Evolutionary conservation across 2,113 vertebrate genomes (phyloP), one percentile per base, ranked within the genome.

Genomic region (Chaetodon trifascialis): DNA sequence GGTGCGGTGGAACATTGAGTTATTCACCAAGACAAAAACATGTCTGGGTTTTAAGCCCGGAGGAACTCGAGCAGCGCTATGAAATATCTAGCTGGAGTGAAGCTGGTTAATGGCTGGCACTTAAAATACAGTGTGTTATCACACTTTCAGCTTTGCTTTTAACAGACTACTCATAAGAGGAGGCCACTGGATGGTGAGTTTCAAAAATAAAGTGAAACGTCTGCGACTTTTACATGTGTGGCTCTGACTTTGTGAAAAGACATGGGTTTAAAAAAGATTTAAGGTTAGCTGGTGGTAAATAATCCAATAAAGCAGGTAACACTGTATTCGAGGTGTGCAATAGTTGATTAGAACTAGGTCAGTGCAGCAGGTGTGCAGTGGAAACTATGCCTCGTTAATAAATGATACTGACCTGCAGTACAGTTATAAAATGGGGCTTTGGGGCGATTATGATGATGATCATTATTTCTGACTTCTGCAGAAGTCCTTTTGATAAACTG

Each of bases 11-110:
- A 46, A 56, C 65, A 47, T 64, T 16, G 25, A 76, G 52, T 47
- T 52, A 21, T 58, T 76, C 62, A 46, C 38, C 2, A 21, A 73
- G 64, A 83, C 84, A 58, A 82, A 87, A 87, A 87, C 84, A 88
- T 2, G 84, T 83, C 83, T 83, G 73, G 56, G 34, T 54, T 77
- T 76, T 46, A 52, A 85, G 17, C 44, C 23, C 1, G 6, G 5
- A 12, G 49, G 23, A 67, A 38, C 63, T 47, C 4, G 19, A 46
- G 30, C 11, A 36, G 15, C 2, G 1, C n/a, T 4, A 0, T 14
- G 16, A 44, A 9, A 47, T 47, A 52, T 4, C 1, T 23, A 12
- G 25, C 34, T 51, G 42, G 14, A 67, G 25, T 5, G 10, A 17
- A 44, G n/a, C 12, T 73, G 40, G 67, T 72, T 79, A 75, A 80